Conservation (phyloP, 1,140 invertebrate species). For the Lasioglossum albipes region DNA sequence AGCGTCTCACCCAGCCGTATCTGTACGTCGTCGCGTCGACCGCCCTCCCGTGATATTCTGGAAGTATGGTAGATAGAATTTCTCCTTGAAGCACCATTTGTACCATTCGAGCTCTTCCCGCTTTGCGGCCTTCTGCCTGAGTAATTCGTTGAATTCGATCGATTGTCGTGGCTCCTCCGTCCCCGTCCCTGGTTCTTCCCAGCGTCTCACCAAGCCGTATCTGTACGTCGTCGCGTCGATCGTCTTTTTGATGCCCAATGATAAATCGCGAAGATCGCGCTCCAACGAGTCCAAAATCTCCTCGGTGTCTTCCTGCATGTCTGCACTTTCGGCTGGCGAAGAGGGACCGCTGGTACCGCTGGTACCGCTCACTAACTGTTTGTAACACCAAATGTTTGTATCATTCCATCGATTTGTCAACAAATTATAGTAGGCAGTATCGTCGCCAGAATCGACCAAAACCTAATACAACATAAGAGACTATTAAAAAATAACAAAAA, state of each 20-base stretch:
- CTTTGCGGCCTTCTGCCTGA: constrained; percentile 22
- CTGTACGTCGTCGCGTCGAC: constrained; percentile 61
- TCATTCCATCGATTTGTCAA: neutral
- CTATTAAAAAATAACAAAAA: too few relatives aligned
- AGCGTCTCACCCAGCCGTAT: constrained; percentile 46
- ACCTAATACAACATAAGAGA: too few relatives aligned
- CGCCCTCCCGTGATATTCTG: constrained; percentile 47
- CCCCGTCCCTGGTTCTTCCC: constrained; percentile 7
- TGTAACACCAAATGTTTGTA: neutral
- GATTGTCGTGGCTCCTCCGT: constrained; percentile 36
- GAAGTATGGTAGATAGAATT: constrained; percentile 60
- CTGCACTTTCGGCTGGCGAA: neutral
- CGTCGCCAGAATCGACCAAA: too few relatives aligned
- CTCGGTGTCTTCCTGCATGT: neutral
- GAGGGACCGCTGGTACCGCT: neutral
- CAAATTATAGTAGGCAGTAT: too few relatives aligned
- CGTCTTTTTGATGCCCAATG: constrained; percentile 53
- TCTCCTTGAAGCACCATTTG: constrained; percentile 59
- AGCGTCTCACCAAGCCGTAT: constrained; percentile 46
- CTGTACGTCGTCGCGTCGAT: constrained; percentile 61
- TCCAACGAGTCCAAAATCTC: constrained; percentile 33
- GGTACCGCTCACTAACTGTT: constrained; percentile 38
- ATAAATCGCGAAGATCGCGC: constrained; percentile 53
- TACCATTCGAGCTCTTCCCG: constrained; percentile 60
- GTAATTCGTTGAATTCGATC: constrained; percentile 31